phyloP scores from a whole-genome alignment of 2,797 vertebrate genomes.

The Microcaecilia unicolor region DNA sequence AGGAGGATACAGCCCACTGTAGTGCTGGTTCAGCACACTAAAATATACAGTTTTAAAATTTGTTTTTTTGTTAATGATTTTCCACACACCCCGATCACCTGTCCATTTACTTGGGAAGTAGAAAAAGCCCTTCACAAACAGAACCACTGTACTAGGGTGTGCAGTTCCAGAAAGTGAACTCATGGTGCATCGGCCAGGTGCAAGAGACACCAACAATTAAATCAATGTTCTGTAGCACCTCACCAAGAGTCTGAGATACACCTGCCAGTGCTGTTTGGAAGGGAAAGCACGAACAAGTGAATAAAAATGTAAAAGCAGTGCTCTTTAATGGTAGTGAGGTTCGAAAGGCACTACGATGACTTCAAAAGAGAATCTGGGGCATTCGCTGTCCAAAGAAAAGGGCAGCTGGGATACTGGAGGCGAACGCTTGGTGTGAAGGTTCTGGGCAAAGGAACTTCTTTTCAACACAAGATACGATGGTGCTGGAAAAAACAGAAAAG shows the following conservation, averaged over 20 bases:
- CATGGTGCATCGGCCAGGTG: constrained; percentile 10
- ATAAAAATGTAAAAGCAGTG: constrained; percentile 44
- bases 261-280: constrained; percentile 31
- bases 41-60: constrained; percentile 43
- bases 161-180: constrained; percentile 2
- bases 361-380: constrained; percentile 47
- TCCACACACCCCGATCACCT: constrained; percentile 10
- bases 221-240: constrained; percentile 8
- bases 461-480: constrained; percentile 29
- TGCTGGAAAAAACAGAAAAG: constrained; percentile 24
- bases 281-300: constrained; percentile 13
- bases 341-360: constrained; percentile 69
- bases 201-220: background rate
- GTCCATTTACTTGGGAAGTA: constrained; percentile 21
- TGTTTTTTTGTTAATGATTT: constrained; percentile 15
- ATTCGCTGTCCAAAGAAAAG: constrained; percentile 39
- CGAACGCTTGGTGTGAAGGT: constrained; percentile 21
- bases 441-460: constrained; percentile 33
- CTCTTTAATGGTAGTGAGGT: constrained; percentile 45
- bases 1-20: constrained; percentile 81
- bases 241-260: background rate
- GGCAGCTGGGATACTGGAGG: constrained; percentile 30
- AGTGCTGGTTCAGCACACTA: constrained; percentile 71
- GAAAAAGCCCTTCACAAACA: constrained; percentile 36
- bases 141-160: constrained; percentile 15